Evolutionary conservation across 2,113 vertebrate genomes (phyloP).

Genomic region (Hemiprocne comata): DNA sequence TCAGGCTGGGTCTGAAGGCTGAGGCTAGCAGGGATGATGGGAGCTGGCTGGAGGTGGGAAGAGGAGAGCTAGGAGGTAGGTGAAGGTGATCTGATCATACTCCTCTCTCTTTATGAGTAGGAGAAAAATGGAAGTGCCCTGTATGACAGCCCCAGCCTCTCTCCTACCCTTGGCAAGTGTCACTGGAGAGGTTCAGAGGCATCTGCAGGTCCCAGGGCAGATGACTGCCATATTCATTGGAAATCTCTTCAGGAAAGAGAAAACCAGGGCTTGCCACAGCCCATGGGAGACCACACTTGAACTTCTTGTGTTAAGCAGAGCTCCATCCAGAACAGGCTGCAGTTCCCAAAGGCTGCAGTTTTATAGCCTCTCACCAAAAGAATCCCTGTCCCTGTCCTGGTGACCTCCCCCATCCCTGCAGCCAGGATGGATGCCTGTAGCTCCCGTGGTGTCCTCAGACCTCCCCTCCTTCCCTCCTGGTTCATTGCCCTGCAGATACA

Average conservation of each 20-base stretch:
- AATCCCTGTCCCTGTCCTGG: background rate
- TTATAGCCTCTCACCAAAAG: background rate
- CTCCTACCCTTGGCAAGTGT: background rate
- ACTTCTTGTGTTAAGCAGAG: background rate
- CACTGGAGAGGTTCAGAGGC: background rate
- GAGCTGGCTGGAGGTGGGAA: background rate
- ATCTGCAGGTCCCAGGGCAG: no score
- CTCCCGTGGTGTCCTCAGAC: background rate
- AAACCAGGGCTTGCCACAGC: background rate
- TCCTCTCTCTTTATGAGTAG: background rate
- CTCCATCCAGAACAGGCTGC: rapidly evolving
- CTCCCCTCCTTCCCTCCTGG: background rate
- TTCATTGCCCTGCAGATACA: rapidly evolving
- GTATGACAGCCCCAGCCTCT: background rate
- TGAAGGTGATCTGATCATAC: background rate
- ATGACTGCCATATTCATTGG: background rate
- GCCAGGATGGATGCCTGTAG: no score
- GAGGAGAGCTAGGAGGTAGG: background rate
- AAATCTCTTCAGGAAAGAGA: background rate
- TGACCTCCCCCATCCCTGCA: background rate
- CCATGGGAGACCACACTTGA: rapidly evolving
- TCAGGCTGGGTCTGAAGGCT: background rate
- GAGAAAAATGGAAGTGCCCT: background rate
- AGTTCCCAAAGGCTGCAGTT: background rate
- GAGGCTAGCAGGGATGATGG: background rate